Percentiles rank a stretch among this genome's conserved stretches.
Conservation (phyloP, 2,888 invertebrate genomes). For the Charanyca ferruginea region DNA sequence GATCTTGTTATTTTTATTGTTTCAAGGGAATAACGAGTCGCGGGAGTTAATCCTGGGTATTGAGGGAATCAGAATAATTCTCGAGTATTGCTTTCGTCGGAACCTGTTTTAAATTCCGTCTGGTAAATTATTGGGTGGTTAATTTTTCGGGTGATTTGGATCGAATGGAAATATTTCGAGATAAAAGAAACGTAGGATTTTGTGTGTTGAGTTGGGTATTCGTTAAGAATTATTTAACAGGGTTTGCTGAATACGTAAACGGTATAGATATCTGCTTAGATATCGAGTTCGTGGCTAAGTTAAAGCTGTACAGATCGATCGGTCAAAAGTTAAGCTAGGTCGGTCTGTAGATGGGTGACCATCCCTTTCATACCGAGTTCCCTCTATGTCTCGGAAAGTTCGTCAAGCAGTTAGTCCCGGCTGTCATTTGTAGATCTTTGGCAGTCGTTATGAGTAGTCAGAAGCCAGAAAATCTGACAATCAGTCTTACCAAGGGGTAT, state of each 20-base stretch:
- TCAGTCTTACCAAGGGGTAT: too few relatives aligned
- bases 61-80: constrained; percentile 35
- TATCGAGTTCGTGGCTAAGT: too few relatives aligned
- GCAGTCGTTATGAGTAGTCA: too few relatives aligned
- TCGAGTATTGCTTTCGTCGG: constrained; percentile 12
- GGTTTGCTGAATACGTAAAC: background rate
- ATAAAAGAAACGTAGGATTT: constrained; percentile 6
- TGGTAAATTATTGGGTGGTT: constrained; percentile 31
- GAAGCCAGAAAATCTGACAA: too few relatives aligned
- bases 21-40: constrained; percentile 46
- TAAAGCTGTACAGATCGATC: too few relatives aligned
- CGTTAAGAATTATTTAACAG: background rate
- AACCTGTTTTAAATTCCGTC: constrained; percentile 19
- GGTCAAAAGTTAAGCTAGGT: too few relatives aligned
- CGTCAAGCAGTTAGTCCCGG: too few relatives aligned
- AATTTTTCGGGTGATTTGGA: constrained; percentile 34
- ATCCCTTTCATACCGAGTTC: too few relatives aligned
- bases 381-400: too few relatives aligned
- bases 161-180: constrained; percentile 1
- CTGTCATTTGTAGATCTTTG: too few relatives aligned
- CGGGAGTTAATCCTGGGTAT: constrained; percentile 54
- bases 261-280: background rate
- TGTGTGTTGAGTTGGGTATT: constrained; percentile 6
- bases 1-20: constrained; percentile 67
- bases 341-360: too few relatives aligned